These are phyloP conservation scores for Melitaea athalia DNA, from an alignment of 2,888 invertebrate species.

Conservation along the genomic window DNA sequence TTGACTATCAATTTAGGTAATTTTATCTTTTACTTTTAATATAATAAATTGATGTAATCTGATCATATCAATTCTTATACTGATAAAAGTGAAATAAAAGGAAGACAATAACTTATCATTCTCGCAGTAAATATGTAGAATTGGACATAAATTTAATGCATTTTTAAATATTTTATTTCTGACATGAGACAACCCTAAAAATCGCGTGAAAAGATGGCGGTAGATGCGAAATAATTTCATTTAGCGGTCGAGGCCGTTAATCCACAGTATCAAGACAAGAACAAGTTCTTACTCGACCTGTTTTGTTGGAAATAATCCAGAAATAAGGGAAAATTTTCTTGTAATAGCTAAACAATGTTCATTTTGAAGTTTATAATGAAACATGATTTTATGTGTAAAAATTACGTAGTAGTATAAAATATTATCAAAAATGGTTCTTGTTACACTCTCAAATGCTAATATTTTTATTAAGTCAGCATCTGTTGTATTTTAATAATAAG, in stretches of 20 bases:
- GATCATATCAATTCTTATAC: too few relatives aligned
- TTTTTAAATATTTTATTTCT: slow-evolving; percentile 14
- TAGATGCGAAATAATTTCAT: slow-evolving; percentile 65
- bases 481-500: too few relatives aligned
- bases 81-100: neutral
- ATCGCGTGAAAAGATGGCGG: slow-evolving; percentile 56
- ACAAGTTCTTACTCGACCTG: slow-evolving; percentile 42
- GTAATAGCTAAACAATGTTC: slow-evolving; percentile 2
- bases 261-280: slow-evolving; percentile 41
- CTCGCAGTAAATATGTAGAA: too few relatives aligned
- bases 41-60: too few relatives aligned
- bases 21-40: too few relatives aligned
- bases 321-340: slow-evolving; percentile 9
- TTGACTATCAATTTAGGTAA: too few relatives aligned
- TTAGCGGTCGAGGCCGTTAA: slow-evolving; percentile 55
- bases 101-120: neutral
- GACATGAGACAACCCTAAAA: slow-evolving; percentile 31
- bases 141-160: slow-evolving; percentile 39
- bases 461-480: too few relatives aligned
- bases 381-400: too few relatives aligned
- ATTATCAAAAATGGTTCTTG: too few relatives aligned
- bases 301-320: slow-evolving; percentile 17
- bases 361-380: neutral
- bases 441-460: too few relatives aligned
- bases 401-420: too few relatives aligned